Percentiles rank a stretch among this genome's conserved stretches.
phyloP scores from a whole-genome alignment of 1,140 invertebrate genomes.

The Samia ricini region DNA sequence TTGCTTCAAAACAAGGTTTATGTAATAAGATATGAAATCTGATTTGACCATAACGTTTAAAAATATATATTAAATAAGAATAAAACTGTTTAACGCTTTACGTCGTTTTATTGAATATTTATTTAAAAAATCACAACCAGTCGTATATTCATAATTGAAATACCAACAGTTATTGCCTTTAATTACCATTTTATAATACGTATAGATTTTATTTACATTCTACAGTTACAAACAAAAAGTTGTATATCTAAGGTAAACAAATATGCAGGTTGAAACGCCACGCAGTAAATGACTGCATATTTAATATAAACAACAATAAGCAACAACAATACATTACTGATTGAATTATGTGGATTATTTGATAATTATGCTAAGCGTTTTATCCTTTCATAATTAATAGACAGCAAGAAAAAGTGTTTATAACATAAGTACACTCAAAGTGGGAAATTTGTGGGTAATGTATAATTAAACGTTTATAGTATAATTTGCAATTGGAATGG shows the following conservation, averaged over 20 bases:
- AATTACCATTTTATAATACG: background rate
- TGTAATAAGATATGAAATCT: no score
- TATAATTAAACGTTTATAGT: no score
- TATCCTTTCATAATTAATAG: slow-evolving; percentile 20
- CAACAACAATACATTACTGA: slow-evolving; percentile 19
- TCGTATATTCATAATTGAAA: background rate
- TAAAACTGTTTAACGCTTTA: no score
- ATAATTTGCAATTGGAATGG: background rate
- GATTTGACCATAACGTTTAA: no score
- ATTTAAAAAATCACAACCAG: background rate
- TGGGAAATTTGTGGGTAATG: background rate
- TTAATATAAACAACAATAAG: background rate
- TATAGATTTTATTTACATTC: background rate
- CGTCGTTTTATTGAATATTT: background rate
- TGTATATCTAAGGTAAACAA: slow-evolving; percentile 16
- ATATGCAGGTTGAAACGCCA: slow-evolving; percentile 10
- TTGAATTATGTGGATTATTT: slow-evolving; percentile 44
- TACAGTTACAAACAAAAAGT: background rate
- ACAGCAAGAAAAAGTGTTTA: slow-evolving; percentile 14
- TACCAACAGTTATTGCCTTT: background rate
- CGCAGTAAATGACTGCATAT: slow-evolving; percentile 8
- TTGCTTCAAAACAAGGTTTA: no score
- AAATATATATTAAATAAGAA: no score
- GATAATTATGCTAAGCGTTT: slow-evolving; percentile 42
- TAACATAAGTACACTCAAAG: slow-evolving; percentile 14